Evolutionary conservation across 92 coral and sea anemone species (phyloP).

Genomic region (Hydrozoanthus gracilis): DNA sequence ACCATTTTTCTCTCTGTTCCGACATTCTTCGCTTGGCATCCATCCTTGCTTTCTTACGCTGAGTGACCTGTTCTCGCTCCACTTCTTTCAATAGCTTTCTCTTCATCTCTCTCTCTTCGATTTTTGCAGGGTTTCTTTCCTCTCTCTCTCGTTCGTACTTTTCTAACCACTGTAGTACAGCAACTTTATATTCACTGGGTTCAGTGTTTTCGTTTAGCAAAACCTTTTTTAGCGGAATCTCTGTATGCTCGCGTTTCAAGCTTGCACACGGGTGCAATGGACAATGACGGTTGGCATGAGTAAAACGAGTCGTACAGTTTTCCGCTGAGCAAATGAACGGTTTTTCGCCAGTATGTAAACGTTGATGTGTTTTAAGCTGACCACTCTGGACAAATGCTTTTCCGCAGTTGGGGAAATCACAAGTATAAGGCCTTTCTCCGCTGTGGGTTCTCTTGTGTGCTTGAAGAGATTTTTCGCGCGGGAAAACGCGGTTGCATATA

Average conservation of each 20-base stretch:
- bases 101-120: conserved; percentile 74
- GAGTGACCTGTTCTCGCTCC: conserved; percentile 74
- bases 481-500: conserved; percentile 98
- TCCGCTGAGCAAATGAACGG: conserved; percentile 91
- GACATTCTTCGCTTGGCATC: conserved; percentile 92
- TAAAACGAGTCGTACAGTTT: conserved; percentile 90
- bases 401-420: conserved; percentile 99
- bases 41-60: conserved; percentile 85
- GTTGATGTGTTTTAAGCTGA: conserved; percentile 96
- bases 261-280: conserved; percentile 92
- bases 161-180: conserved; percentile 90
- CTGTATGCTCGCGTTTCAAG: conserved; percentile 78
- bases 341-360: conserved; percentile 96
- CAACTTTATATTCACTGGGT: conserved; percentile 90
- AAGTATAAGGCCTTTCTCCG: conserved; percentile 96
- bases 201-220: conserved; percentile 92
- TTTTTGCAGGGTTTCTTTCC: conserved; percentile 75
- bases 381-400: conserved; percentile 99
- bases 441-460: conserved; percentile 99
- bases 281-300: conserved; percentile 99
- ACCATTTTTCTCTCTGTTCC: conserved; percentile 96
- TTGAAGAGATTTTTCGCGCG: conserved; percentile 99
- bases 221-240: conserved; percentile 89
- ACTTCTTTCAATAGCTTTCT: conserved; percentile 73
- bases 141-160: conserved; percentile 90